A percentile compares a stretch with the other conserved stretches of the same genome.
phyloP scores from a whole-genome alignment of 1,140 invertebrate genomes.

The Papilio aristodemus region DNA sequence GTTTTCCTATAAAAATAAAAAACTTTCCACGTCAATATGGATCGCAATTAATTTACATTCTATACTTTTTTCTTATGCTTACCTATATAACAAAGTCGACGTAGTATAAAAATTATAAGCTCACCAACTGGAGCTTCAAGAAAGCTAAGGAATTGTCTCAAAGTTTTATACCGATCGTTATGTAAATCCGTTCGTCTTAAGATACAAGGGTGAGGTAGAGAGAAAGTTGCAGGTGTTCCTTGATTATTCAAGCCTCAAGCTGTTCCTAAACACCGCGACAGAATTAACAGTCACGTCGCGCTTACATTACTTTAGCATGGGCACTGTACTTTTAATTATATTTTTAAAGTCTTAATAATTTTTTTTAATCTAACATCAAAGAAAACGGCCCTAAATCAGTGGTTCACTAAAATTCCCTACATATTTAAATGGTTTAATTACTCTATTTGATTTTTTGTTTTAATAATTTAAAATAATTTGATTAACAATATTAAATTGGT shows the following conservation, averaged over 20 bases:
- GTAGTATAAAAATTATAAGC: neutral
- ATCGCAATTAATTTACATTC: too few species aligned
- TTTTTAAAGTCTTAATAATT: neutral
- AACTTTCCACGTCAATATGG: too few species aligned
- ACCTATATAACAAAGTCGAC: neutral
- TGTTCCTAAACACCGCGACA: neutral
- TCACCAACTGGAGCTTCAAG: neutral
- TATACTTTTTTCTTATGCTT: too few species aligned
- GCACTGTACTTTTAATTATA: neutral
- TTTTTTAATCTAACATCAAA: too few species aligned
- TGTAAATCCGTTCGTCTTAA: conserved; percentile 3
- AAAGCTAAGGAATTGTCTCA: neutral
- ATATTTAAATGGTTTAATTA: too few species aligned
- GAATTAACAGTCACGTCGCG: conserved; percentile 10
- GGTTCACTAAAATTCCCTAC: too few species aligned
- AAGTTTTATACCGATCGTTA: neutral
- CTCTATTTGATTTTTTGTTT: too few species aligned
- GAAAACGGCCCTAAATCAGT: too few species aligned
- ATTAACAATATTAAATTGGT: neutral
- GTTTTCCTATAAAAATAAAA: too few species aligned
- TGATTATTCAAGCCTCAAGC: conserved; percentile 17
- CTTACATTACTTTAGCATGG: neutral
- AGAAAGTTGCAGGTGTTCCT: conserved; percentile 16
- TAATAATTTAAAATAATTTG: too few species aligned
- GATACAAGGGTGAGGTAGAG: neutral